phyloP scores from a whole-genome alignment of 2,113 vertebrate genomes.

The Pedionomus torquatus region DNA sequence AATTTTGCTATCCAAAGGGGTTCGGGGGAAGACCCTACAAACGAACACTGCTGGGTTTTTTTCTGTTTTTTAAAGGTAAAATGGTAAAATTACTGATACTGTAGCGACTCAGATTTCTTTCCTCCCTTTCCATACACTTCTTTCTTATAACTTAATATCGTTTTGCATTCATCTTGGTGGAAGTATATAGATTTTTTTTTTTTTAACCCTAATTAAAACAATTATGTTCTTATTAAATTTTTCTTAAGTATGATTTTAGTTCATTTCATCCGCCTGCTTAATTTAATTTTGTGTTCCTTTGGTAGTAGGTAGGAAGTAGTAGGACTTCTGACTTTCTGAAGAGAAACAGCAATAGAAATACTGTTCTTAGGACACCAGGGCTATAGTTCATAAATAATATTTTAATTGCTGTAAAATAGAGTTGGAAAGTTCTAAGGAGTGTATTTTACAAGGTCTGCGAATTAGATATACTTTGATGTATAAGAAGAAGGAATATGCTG shows the following conservation, averaged over 20 bases:
- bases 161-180: not conserved
- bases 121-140: not conserved
- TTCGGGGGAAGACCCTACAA: not conserved
- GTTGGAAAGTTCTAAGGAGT: not conserved
- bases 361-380: not conserved
- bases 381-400: not conserved
- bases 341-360: not conserved
- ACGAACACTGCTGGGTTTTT: not conserved
- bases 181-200: not conserved
- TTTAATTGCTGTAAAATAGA: not conserved
- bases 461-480: not conserved
- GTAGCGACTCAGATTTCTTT: not conserved
- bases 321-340: too few species aligned
- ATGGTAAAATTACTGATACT: not conserved
- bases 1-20: not conserved
- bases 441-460: not conserved
- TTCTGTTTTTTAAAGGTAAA: not conserved
- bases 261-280: not conserved
- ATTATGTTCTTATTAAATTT: not conserved
- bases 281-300: not conserved
- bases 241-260: not conserved
- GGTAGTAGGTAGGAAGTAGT: too few species aligned
- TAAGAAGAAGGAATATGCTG: not conserved
- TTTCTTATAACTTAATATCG: not conserved
- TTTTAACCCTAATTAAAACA: not conserved